Evolutionary conservation across 1,140 invertebrate species (phyloP).

Genomic region (Hyphantria cunea): DNA sequence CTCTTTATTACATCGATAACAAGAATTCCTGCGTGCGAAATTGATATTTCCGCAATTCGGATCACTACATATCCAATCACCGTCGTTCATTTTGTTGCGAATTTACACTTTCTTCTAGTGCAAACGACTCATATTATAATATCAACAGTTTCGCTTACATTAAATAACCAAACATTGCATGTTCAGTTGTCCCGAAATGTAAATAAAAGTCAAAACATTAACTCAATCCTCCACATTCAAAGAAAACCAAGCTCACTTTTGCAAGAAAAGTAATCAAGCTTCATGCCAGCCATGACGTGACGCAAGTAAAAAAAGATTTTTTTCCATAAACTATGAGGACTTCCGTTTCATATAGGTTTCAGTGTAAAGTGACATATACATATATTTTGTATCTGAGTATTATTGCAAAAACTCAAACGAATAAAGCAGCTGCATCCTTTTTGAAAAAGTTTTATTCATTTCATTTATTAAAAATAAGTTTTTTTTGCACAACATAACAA

Average conservation of each 20-base stretch:
- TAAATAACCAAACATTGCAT: slow-evolving; percentile 30
- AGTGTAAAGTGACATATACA: not conserved
- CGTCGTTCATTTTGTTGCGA: slow-evolving; percentile 74
- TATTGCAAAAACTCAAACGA: no score
- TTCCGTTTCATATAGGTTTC: slow-evolving; percentile 12
- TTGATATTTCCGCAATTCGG: slow-evolving; percentile 96
- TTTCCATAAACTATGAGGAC: slow-evolving; percentile 29
- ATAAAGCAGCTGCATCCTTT: no score
- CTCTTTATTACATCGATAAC: slow-evolving; percentile 95
- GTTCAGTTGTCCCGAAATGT: slow-evolving; percentile 39
- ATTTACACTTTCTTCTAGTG: slow-evolving; percentile 35
- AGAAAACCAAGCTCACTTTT: slow-evolving; percentile 75
- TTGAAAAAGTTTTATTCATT: no score
- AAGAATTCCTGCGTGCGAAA: slow-evolving; percentile 93
- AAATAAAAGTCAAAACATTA: slow-evolving; percentile 67
- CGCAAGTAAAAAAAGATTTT: slow-evolving; percentile 45
- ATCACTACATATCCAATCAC: slow-evolving; percentile 76
- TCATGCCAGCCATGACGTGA: slow-evolving; percentile 76
- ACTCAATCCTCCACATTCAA: slow-evolving; percentile 61
- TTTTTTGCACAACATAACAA: no score
- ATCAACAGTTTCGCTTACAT: slow-evolving; percentile 7
- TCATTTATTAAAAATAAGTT: no score
- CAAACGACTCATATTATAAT: slow-evolving; percentile 30
- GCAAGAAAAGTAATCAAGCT: slow-evolving; percentile 76
- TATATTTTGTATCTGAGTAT: no score